Conservation (phyloP, 2,797 vertebrate genomes). For the Chelon labrosus region DNA sequence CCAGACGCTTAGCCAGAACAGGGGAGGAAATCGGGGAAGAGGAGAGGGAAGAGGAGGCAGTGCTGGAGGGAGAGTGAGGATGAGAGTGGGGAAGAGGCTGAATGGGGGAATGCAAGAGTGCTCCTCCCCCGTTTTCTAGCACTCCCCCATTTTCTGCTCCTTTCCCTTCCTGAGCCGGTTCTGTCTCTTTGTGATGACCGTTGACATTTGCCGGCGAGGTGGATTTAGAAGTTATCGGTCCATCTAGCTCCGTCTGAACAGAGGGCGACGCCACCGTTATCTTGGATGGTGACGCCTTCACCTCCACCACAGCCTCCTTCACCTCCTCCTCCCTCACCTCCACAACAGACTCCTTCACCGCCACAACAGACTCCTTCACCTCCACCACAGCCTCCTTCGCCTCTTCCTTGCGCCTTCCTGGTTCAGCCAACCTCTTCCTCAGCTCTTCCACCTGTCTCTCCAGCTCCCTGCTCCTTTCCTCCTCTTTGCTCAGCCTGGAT, state of each 20-base stretch:
- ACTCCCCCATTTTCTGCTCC: conserved; percentile 75
- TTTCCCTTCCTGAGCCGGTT: conserved; percentile 65
- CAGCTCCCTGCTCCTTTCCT: conserved; percentile 89
- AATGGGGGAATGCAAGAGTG: conserved; percentile 77
- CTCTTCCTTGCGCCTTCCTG: conserved; percentile 44
- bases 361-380: conserved; percentile 36
- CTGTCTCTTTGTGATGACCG: conserved; percentile 79
- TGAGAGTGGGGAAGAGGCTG: conserved; percentile 69
- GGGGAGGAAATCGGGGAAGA: conserved; percentile 97
- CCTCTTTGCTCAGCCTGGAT: conserved; percentile 89
- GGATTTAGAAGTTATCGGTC: conserved; percentile 67
- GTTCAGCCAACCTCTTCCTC: conserved; percentile 83
- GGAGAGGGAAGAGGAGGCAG: conserved; percentile 93
- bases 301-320: conserved; percentile 49
- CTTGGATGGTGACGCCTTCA: conserved; percentile 49
- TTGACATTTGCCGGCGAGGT: conserved; percentile 75
- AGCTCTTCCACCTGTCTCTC: conserved; percentile 89
- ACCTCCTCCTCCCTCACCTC: conserved; percentile 54
- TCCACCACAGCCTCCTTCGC: conserved; percentile 50
- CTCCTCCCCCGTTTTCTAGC: conserved; percentile 86
- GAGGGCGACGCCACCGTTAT: conserved; percentile 68
- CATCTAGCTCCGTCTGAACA: conserved; percentile 88
- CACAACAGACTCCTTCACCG: conserved; percentile 43
- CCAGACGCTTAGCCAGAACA: conserved; percentile 89
- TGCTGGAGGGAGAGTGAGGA: conserved; percentile 90